phyloP scores from a whole-genome alignment of 2,797 vertebrate species.

The Sebastes oblongus region DNA sequence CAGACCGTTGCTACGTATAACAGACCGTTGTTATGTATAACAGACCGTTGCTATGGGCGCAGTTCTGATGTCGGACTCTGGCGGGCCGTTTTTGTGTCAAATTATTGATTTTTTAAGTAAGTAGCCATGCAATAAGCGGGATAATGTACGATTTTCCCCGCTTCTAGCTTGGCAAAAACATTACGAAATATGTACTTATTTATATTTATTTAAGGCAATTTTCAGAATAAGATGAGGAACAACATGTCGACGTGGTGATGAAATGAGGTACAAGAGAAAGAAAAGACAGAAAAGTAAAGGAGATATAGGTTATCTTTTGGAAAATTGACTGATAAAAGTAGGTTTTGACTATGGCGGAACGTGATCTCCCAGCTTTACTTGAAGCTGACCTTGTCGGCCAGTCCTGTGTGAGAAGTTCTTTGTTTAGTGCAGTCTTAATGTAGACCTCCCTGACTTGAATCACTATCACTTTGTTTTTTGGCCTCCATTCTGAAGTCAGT shows the following conservation, averaged over 20 bases:
- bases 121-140: too few species aligned
- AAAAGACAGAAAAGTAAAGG: background rate
- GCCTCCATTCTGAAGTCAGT: constrained; percentile 40
- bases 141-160: too few species aligned
- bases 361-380: background rate
- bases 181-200: background rate
- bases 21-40: too few species aligned
- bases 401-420: background rate
- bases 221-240: background rate
- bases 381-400: background rate
- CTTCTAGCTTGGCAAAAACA: background rate
- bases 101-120: too few species aligned
- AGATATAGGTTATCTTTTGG: background rate
- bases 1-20: too few species aligned
- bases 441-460: background rate
- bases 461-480: background rate
- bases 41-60: too few species aligned
- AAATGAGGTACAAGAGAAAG: background rate
- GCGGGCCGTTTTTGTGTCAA: too few species aligned
- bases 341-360: background rate
- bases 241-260: background rate
- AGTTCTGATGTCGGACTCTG: too few species aligned
- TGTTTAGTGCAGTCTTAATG: background rate
- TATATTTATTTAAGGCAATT: background rate
- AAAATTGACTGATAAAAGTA: background rate